Evolutionary conservation across 2,888 invertebrate genomes (phyloP).

Genomic region (Agriotes lineatus): DNA sequence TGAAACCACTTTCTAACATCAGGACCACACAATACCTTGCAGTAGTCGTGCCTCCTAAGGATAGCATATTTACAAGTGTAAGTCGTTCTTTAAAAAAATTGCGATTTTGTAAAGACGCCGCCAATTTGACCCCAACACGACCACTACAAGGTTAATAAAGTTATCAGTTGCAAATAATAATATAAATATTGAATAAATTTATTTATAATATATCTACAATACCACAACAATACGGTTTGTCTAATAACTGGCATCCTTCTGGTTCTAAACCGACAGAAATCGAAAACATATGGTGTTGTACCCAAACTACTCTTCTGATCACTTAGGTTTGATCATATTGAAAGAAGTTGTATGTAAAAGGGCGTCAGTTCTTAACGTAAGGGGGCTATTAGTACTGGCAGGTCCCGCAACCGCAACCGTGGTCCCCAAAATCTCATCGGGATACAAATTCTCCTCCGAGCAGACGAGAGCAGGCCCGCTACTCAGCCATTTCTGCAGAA

Average conservation of each 20-base stretch:
- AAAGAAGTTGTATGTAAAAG: conserved; percentile 62
- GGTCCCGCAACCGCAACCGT: conserved; percentile 40
- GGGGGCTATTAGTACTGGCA: conserved; percentile 36
- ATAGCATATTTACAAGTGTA: neutral
- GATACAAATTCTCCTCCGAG: conserved; percentile 57
- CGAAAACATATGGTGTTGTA: no score
- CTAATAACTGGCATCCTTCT: no score
- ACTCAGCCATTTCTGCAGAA: conserved; percentile 58
- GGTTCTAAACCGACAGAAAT: no score
- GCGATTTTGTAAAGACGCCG: no score
- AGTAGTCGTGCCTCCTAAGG: no score
- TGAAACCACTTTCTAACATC: no score
- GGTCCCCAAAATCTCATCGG: conserved; percentile 53
- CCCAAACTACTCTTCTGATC: neutral
- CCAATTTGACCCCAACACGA: no score
- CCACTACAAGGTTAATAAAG: neutral
- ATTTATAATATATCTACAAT: conserved; percentile 9
- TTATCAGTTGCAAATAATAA: neutral
- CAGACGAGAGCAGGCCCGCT: conserved; percentile 55
- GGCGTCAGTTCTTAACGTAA: conserved; percentile 63
- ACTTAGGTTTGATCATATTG: conserved; percentile 63
- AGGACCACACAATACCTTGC: no score
- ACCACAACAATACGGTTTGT: neutral
- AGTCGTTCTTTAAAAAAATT: no score
- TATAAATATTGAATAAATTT: conserved; percentile 1